Conservation (phyloP, 2,888 invertebrate species). For the Panopea generosa region DNA sequence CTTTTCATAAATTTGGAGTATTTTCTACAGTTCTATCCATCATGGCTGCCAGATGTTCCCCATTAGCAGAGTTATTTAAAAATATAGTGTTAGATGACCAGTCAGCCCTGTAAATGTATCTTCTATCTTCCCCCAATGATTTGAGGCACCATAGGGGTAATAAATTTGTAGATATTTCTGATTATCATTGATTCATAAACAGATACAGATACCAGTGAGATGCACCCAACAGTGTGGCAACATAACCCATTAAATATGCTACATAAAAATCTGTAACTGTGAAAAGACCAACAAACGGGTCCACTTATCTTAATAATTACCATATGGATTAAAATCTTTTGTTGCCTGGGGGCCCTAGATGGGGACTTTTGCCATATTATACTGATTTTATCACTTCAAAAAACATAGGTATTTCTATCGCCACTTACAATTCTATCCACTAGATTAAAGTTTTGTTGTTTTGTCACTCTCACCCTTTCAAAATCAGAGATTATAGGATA, state of each 20-base stretch:
- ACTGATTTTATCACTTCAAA: conserved; percentile 53
- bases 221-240: conserved; percentile 5
- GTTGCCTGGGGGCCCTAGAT: conserved; percentile 27
- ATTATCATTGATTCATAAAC: neutral
- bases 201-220: conserved; percentile 13
- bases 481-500: conserved; percentile 30
- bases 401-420: conserved; percentile 24
- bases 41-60: conserved; percentile 8
- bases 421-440: conserved; percentile 5
- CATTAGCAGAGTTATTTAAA: neutral
- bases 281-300: conserved; percentile 40
- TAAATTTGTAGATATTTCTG: neutral
- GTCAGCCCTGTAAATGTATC: conserved; percentile 26
- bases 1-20: conserved; percentile 1
- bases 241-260: conserved; percentile 8
- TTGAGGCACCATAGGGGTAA: conserved; percentile 20
- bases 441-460: conserved; percentile 28
- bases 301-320: conserved; percentile 51
- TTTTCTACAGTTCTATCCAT: neutral
- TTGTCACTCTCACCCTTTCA: conserved; percentile 20
- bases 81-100: neutral
- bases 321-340: conserved; percentile 55
- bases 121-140: conserved; percentile 3
- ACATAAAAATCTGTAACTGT: conserved; percentile 41
- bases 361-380: conserved; percentile 28